Evolutionary conservation across 2,797 vertebrate genomes (phyloP).

Genomic region (Microtus agrestis): DNA sequence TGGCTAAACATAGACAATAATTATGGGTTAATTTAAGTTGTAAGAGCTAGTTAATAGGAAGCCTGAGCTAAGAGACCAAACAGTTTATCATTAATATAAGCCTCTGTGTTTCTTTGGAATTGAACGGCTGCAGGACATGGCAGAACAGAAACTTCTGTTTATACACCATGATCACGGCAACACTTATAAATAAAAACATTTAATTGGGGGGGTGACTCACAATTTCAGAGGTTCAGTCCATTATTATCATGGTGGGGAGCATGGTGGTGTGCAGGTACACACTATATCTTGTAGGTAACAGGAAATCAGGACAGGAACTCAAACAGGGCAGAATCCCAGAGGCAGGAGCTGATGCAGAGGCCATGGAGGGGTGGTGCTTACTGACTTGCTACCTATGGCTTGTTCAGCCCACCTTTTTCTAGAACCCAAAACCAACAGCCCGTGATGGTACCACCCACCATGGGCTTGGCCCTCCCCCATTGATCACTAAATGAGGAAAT

Average conservation of each 20-base stretch:
- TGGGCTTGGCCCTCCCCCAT: background rate
- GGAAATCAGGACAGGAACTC: background rate
- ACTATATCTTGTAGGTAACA: background rate
- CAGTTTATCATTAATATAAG: too few relatives aligned
- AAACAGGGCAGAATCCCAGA: background rate
- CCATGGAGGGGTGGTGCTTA: background rate
- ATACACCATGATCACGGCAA: background rate
- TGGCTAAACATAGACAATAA: too few relatives aligned
- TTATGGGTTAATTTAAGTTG: too few relatives aligned
- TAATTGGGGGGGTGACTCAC: background rate
- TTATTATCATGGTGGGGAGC: background rate
- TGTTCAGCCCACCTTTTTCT: background rate
- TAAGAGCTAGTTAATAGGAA: too few relatives aligned
- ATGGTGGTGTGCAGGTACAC: background rate
- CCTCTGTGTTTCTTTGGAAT: too few relatives aligned
- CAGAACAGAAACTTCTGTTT: too few relatives aligned
- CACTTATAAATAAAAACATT: background rate
- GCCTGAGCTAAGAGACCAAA: too few relatives aligned
- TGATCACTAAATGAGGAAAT: background rate
- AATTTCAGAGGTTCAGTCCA: background rate
- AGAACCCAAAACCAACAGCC: background rate
- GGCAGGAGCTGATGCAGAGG: background rate
- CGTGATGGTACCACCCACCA: background rate
- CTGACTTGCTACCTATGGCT: background rate
- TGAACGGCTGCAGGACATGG: too few relatives aligned